Evolutionary conservation across 2,888 invertebrate genomes (phyloP).

Genomic region (Aphodius sticticus): DNA sequence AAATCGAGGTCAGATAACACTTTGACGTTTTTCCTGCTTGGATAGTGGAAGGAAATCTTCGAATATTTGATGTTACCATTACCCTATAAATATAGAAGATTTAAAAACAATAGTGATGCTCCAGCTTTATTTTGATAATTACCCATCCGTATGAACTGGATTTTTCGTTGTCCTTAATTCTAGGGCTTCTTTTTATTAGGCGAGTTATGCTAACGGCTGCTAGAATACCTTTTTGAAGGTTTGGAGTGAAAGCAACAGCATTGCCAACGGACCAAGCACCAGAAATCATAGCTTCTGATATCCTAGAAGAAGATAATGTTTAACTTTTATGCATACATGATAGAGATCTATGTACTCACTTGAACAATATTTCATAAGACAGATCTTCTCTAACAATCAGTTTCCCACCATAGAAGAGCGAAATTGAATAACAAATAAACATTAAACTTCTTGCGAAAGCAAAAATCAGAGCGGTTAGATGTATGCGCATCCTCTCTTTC

Average conservation of each 20-base stretch:
- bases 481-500: conserved; percentile 65
- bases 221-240: conserved; percentile 79
- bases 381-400: conserved; percentile 69
- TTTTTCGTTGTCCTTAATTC: conserved; percentile 60
- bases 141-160: conserved; percentile 55
- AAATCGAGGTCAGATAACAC: conserved; percentile 74
- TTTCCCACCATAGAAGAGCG: conserved; percentile 75
- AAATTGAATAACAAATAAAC: conserved; percentile 60
- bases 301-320: conserved; percentile 59
- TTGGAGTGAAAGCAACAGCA: conserved; percentile 78
- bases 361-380: conserved; percentile 69
- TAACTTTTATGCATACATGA: background rate
- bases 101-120: background rate
- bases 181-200: conserved; percentile 69
- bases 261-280: conserved; percentile 74
- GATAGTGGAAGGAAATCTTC: conserved; percentile 77
- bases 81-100: conserved; percentile 43
- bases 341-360: conserved; percentile 63
- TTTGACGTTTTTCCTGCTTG: conserved; percentile 73
- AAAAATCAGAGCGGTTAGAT: conserved; percentile 71
- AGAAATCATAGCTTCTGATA: conserved; percentile 78
- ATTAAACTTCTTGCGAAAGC: conserved; percentile 72
- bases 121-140: conserved; percentile 33
- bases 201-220: conserved; percentile 75
- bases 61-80: conserved; percentile 76